Percentiles rank a stretch among this genome's conserved stretches.
Conservation (phyloP, 1,140 invertebrate species). For the Leguminivora glycinivorella region DNA sequence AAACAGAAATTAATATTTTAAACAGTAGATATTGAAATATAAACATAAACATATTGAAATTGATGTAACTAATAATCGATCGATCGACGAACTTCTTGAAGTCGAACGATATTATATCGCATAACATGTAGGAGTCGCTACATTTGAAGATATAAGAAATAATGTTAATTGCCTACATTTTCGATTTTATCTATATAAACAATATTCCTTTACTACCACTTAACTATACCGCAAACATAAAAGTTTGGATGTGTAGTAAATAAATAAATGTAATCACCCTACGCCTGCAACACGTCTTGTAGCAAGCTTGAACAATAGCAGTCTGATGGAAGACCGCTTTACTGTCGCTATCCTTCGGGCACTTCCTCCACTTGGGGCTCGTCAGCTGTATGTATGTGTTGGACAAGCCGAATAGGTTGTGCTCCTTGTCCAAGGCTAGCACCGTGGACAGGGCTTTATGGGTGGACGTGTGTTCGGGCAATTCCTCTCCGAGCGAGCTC, state of each 20-base stretch:
- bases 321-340: constrained; percentile 62
- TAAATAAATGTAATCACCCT: constrained; percentile 39
- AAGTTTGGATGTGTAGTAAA: not conserved
- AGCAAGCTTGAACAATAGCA: constrained; percentile 60
- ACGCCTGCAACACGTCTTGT: constrained; percentile 51
- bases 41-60: not conserved
- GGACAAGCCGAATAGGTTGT: constrained; percentile 67
- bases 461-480: constrained; percentile 34
- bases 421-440: constrained; percentile 59
- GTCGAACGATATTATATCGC: too few relatives aligned
- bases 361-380: constrained; percentile 48
- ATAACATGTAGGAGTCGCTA: too few relatives aligned
- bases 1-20: constrained; percentile 16
- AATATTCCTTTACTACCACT: too few relatives aligned
- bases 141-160: too few relatives aligned
- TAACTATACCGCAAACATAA: too few relatives aligned
- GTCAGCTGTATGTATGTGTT: constrained; percentile 54
- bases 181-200: too few relatives aligned
- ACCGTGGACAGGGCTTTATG: constrained; percentile 66
- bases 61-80: too few relatives aligned
- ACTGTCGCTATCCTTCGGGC: constrained; percentile 48
- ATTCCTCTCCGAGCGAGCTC: constrained; percentile 37
- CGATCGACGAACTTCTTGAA: too few relatives aligned
- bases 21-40: not conserved
- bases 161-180: too few relatives aligned